A percentile compares a stretch with the other conserved stretches of the same genome.
Evolutionary conservation across 1,140 invertebrate genomes (phyloP).

Genomic region (Atta texana): DNA sequence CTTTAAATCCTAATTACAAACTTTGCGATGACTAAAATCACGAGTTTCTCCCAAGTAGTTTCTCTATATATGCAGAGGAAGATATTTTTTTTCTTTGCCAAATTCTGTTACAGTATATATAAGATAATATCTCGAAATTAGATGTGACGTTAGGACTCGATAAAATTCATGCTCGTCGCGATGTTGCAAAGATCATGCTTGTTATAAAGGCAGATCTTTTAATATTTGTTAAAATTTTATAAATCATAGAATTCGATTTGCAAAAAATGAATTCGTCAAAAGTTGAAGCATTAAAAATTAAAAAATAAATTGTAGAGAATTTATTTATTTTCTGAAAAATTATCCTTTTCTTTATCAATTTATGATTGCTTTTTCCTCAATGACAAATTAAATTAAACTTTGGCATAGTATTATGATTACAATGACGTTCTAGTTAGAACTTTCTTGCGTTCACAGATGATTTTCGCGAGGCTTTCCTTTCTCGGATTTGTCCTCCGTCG

Average conservation of each 20-base stretch:
- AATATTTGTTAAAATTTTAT: not conserved
- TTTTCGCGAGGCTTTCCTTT: not conserved
- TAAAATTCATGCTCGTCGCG: not conserved
- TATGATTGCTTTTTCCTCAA: not conserved
- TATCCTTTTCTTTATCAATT: not conserved
- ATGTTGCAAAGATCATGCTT: not conserved
- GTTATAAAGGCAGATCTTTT: not conserved
- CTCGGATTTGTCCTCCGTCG: not conserved
- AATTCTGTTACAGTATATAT: not conserved
- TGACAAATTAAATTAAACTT: conserved; percentile 22
- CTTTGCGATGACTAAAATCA: conserved; percentile 3
- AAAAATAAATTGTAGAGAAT: not conserved
- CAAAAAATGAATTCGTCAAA: not conserved
- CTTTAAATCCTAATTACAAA: not conserved
- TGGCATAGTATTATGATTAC: not conserved
- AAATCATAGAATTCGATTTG: not conserved
- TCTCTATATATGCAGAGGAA: not conserved
- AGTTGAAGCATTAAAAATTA: not conserved
- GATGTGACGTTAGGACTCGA: not conserved
- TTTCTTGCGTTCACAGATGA: not conserved
- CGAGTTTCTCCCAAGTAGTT: not conserved
- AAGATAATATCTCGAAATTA: not conserved
- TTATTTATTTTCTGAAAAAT: conserved; percentile 7
- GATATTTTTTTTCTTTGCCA: not conserved
- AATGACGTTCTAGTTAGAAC: not conserved